Evolutionary conservation across 2,797 vertebrate genomes (phyloP), one percentile per base, ranked within the genome.

Genomic region (Betta splendens): DNA sequence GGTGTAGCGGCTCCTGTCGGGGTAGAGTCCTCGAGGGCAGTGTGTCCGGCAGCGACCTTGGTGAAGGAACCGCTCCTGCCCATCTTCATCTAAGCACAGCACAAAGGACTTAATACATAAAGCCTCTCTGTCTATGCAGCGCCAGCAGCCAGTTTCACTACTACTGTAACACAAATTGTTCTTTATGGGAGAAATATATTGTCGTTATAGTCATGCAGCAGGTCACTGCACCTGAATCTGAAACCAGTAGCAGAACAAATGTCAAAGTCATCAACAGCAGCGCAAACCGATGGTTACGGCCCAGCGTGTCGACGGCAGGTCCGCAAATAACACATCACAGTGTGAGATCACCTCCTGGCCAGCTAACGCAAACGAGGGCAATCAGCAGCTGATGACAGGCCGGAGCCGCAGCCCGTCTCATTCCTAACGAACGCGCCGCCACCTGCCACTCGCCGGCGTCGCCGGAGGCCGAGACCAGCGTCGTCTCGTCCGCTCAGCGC

Each of bases 21-120:
- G 73, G 73, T 91, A 93, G 69, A 89, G 87, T 57, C 91, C 89
- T 47, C 90, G 81, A 26, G 92, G 91, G 66, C 92, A 94, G 79
- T 93, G 90, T 16, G 90, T 75, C 79, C 91, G 86, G 75, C 93
- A 94, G 75, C 87, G 92, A 66, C 89, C 90, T 80, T 92, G 91
- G 76, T 92, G 75, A 31, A 93, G 87, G 79, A 92, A 94, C 47
- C 88, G 90, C 49, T 93, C 92, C 62, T 79, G 82, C 64, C 92
- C 92, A 44, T 92, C 89, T 85, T 92, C 86, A 85, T 92, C 93
- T 93, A 74, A 68, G n/a, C 61, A 67, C 47, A 36, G 79, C 44
- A 49, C 33, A 45, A 46, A 64, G 38, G 50, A 73, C 33, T 72
- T 80, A n/a, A n/a, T n/a, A 54, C 7, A 63, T 42, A 52, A 51